Base-by-base conservation (phyloP, 1,140 invertebrate genomes). In the Apocrypta bakeri region DNA sequence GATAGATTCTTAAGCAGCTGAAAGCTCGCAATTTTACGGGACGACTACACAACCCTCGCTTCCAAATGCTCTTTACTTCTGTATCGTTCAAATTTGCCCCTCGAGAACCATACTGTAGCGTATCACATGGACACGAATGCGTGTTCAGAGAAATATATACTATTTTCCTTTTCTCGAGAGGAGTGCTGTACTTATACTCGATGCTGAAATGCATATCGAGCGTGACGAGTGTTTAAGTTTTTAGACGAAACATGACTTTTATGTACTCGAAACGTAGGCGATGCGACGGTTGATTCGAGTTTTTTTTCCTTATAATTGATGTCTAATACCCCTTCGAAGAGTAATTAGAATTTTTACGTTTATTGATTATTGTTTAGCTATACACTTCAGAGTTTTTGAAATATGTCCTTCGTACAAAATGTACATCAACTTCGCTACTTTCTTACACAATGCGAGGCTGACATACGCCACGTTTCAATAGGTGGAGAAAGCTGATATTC, bases 21-120 rank as follows among this genome's bases (percentile, higher is more conserved):
- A 79, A 79, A 79, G 68, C 42, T 61, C 27, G 29, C 33, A 79
- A 79, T 79, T 72, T 63, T 25, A 56, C 48, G 21, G 17, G 48
- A 11, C 25, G 33, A 29, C n/a, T 61, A 3, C 42, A 25, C 37
- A 33, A 40, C 37, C 56, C 14, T 1, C 24, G 37, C 37, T 74
- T 56, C 42, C 56, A 74, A 74, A 76, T 33, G 73, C 73, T 63
- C 61, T 76, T 61, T 31, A 48, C 56, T 21, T 17, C 48, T 27
- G 29, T 29, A 56, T 48, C 73, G 25, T 21, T 24, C 37, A 4
- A 17, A 56, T 61, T 74, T 56, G 56, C 31, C 4, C 25, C 66
- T 9, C 2, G 25, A 3, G 66, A 9, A 37, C 9, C 11, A 29
- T 14, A 12, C 63, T n/a, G n/a, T n/a, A n/a, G n/a, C n/a, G n/a